Conservation (phyloP, 2,113 vertebrate genomes). For the Sapayoa aenigma region DNA sequence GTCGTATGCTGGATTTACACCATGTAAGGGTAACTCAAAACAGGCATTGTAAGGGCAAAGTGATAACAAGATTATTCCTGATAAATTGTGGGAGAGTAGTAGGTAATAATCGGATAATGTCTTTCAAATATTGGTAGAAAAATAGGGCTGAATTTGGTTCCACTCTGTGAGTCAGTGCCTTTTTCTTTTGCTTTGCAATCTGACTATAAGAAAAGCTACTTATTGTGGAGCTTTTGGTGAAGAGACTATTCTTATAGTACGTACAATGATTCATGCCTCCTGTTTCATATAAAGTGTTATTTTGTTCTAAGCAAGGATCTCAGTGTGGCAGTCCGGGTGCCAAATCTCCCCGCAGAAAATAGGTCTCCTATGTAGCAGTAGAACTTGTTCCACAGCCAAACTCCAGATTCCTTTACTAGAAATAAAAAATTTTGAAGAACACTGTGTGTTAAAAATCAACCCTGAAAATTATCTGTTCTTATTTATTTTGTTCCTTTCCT, state of each 20-base stretch:
- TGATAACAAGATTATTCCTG: background rate
- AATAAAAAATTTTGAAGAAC: background rate
- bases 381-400: background rate
- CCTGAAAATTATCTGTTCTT: background rate
- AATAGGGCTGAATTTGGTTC: background rate
- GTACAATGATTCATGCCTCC: constrained; percentile 38
- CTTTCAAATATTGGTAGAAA: constrained; percentile 13
- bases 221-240: background rate
- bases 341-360: background rate
- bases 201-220: background rate
- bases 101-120: background rate
- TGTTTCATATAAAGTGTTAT: constrained; percentile 12
- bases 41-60: background rate
- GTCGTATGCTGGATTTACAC: background rate
- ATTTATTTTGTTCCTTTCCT: background rate
- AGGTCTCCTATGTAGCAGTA: background rate
- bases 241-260: background rate
- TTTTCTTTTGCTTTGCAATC: background rate
- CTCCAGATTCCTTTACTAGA: background rate
- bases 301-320: background rate
- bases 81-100: background rate
- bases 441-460: background rate
- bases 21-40: background rate
- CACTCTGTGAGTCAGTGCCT: background rate
- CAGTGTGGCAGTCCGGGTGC: background rate